These are phyloP conservation scores for Tigriopus japonicus DNA, from an alignment of 1,140 invertebrate genomes.

Conservation along the genomic window DNA sequence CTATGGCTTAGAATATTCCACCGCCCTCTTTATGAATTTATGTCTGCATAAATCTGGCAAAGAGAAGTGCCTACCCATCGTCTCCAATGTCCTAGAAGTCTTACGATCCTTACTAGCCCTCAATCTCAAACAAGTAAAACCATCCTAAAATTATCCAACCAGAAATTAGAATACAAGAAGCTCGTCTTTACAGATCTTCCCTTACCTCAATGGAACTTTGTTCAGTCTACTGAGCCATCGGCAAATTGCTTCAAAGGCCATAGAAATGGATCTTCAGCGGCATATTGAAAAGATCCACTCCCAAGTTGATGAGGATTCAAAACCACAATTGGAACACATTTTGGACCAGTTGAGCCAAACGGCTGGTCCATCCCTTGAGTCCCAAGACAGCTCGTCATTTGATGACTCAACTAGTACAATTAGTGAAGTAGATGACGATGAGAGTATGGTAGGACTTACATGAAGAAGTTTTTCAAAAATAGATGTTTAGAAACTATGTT, in stretches of 20 bases:
- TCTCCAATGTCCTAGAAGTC: not conserved
- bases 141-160: too few species aligned
- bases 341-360: not conserved
- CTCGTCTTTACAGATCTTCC: not conserved
- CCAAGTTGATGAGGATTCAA: not conserved
- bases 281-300: not conserved
- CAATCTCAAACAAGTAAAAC: not conserved
- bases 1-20: slow-evolving; percentile 7
- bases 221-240: not conserved
- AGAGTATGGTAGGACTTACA: not conserved
- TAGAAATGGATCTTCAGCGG: not conserved
- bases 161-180: too few species aligned
- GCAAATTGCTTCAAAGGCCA: not conserved
- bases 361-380: not conserved
- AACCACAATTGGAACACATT: not conserved
- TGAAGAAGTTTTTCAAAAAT: not conserved
- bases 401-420: not conserved
- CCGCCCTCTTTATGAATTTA: slow-evolving; percentile 8
- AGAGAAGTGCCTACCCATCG: not conserved
- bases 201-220: not conserved
- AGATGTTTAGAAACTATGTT: too few species aligned
- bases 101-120: not conserved
- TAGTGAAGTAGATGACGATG: not conserved
- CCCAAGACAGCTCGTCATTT: not conserved
- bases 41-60: slow-evolving; percentile 4